Conservation (phyloP, 35 echinoderm and acorn worm genomes). For the Stichopus chloronotus region DNA sequence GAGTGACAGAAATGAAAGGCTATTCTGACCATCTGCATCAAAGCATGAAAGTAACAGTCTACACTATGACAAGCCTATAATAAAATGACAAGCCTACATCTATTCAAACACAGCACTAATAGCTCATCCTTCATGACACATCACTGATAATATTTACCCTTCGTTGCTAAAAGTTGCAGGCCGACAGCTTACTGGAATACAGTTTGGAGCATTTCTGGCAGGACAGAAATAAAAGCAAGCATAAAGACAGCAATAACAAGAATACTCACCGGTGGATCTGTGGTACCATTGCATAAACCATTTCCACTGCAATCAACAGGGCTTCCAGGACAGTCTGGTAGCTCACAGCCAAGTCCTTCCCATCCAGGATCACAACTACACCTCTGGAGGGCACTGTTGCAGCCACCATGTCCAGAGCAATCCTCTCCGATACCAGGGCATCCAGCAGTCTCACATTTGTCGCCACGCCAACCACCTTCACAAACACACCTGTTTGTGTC, state of each 20-base stretch:
- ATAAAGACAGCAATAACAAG: background rate
- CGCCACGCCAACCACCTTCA: constrained; percentile 71
- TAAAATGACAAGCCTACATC: too few species aligned
- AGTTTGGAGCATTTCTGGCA: too few species aligned
- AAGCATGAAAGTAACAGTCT: too few species aligned
- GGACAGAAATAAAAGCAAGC: too few species aligned
- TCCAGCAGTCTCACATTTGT: constrained; percentile 70
- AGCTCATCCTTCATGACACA: too few species aligned
- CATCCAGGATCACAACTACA: constrained; percentile 89
- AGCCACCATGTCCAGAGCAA: constrained; percentile 80
- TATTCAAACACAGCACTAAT: too few species aligned
- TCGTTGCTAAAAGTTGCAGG: too few species aligned
- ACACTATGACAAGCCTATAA: too few species aligned
- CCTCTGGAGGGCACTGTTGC: constrained; percentile 73
- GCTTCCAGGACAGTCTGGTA: constrained; percentile 83
- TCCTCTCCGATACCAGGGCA: constrained; percentile 77
- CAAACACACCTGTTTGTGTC: constrained; percentile 65
- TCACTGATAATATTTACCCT: too few species aligned
- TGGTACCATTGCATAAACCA: constrained; percentile 72
- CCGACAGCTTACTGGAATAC: too few species aligned
- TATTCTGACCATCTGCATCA: too few species aligned
- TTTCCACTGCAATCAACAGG: constrained; percentile 73
- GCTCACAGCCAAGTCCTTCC: constrained; percentile 77
- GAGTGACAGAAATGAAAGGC: too few species aligned
- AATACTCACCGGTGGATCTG: background rate